Evolutionary conservation across 1,140 invertebrate genomes (phyloP), one percentile per base, ranked within the genome.

Genomic region (Drosophila seguyi): DNA sequence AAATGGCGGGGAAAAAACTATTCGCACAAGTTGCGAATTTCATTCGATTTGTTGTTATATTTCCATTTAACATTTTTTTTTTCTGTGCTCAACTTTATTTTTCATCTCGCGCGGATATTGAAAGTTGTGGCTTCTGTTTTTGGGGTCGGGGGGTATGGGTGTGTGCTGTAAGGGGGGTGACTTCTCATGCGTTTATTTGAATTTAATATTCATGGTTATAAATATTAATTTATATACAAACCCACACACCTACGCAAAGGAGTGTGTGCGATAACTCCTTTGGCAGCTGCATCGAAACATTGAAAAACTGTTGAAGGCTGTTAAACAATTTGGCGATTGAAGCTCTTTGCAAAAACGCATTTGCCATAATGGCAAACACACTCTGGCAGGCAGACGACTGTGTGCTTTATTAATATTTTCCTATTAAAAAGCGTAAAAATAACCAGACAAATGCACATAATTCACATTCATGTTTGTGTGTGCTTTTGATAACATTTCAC

Each of bases 201-300:
- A 90, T 88, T 75, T 69, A 88, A 88, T 78, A 78, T 88, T 60
- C 72, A 87, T 87, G 80, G 77, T 57, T 75, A 90, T 88, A 88
- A 90, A 88, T 90, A 88, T 88, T 88, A 90, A 90, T 87, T 80
- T 25, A 55, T 16, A 55, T 31, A 18, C 58, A 45, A 25, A 52
- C n/a, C n/a, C 48, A 59, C 48, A 27, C n/a, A 14, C 27, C 14
- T 29, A 27, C n/a, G 42, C 14, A 20, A 22, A 55, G 16, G 14
- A n/a, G 14, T 22, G 56, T 34, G 59, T 45, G 63, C 20, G 8
- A 59, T 22, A 61, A 60, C 52, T 45, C 39, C 18, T 55, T 48
- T 48, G 41, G 11, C 38, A 45, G 66, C 61, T 69, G 76, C 48
- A 52, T 69, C 53, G 67, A 76, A 80, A 88, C 80, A 79, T 84